Conservation (phyloP, 2,888 invertebrate species). For the Tanaodytes sp. region DNA sequence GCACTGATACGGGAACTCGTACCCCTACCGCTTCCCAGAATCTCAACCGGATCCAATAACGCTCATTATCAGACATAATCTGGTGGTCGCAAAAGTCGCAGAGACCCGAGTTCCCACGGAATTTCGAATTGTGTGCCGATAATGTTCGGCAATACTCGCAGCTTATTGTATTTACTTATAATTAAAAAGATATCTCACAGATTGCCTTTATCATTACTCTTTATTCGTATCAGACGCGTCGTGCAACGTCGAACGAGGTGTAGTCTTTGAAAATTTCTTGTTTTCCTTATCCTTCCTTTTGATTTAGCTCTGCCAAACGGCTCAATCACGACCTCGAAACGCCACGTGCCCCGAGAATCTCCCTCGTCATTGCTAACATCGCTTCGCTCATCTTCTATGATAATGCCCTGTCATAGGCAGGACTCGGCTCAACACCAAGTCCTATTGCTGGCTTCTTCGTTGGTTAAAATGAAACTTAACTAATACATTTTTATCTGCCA, state of each 20-base stretch:
- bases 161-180: constrained; percentile 45
- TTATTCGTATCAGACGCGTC: constrained; percentile 62
- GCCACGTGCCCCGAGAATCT: constrained; percentile 41
- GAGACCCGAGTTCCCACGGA: constrained; percentile 59
- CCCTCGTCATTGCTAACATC: constrained; percentile 41
- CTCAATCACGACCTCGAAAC: constrained; percentile 27
- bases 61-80: constrained; percentile 8
- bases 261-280: constrained; percentile 31
- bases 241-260: constrained; percentile 45
- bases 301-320: constrained; percentile 57
- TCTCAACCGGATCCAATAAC: constrained; percentile 22
- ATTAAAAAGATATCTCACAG: constrained; percentile 55
- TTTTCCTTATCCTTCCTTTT: constrained; percentile 46
- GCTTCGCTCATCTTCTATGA: constrained; percentile 54
- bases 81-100: constrained; percentile 47
- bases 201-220: constrained; percentile 56
- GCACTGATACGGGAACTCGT: constrained; percentile 66
- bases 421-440: constrained; percentile 67
- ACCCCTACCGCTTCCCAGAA: constrained; percentile 50
- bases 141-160: constrained; percentile 37
- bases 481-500: constrained; percentile 42
- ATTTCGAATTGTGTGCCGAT: constrained; percentile 61
- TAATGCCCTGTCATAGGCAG: constrained; percentile 73
- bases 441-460: constrained; percentile 70
- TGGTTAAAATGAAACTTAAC: constrained; percentile 61